A percentile compares a stretch with the other conserved stretches of the same genome.
Evolutionary conservation across 1,140 invertebrate species (phyloP).

Genomic region (Microplitis demolitor): DNA sequence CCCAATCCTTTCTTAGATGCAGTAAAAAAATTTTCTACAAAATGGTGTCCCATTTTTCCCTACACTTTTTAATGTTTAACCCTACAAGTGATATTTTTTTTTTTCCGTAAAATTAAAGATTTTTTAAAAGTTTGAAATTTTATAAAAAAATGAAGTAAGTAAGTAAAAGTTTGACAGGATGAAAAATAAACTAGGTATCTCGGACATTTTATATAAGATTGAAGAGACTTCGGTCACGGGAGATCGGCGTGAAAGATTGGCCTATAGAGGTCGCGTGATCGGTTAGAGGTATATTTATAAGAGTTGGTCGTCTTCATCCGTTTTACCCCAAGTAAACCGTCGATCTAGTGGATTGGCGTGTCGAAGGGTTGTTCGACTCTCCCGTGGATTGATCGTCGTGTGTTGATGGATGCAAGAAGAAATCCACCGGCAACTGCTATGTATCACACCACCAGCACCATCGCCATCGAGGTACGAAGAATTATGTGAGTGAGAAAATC

Average conservation of each 20-base stretch:
- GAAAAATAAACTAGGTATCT: slow-evolving; percentile 15
- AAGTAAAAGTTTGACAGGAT: background rate
- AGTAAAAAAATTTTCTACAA: no score
- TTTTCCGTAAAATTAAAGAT: no score
- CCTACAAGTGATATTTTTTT: no score
- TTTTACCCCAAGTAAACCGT: slow-evolving; percentile 1
- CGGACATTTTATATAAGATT: slow-evolving; percentile 1
- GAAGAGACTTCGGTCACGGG: slow-evolving; percentile 15
- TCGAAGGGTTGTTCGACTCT: slow-evolving; percentile 15
- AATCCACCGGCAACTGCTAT: background rate
- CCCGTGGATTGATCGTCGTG: slow-evolving; percentile 17
- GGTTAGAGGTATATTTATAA: background rate
- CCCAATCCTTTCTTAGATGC: no score
- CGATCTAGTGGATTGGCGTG: slow-evolving; percentile 16
- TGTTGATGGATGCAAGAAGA: slow-evolving; percentile 18
- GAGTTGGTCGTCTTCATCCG: slow-evolving; percentile 7
- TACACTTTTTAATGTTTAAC: no score
- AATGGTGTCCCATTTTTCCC: no score
- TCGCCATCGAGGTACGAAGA: background rate
- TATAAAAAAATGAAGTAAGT: background rate
- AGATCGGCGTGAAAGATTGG: slow-evolving; percentile 13
- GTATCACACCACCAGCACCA: background rate
- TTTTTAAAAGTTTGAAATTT: background rate
- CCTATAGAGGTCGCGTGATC: slow-evolving; percentile 2
- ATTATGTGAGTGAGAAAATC: background rate